Evolutionary conservation across 2,888 invertebrate species (phyloP), one percentile per base, ranked within the genome.

Genomic region (Ametastegia equiseti): DNA sequence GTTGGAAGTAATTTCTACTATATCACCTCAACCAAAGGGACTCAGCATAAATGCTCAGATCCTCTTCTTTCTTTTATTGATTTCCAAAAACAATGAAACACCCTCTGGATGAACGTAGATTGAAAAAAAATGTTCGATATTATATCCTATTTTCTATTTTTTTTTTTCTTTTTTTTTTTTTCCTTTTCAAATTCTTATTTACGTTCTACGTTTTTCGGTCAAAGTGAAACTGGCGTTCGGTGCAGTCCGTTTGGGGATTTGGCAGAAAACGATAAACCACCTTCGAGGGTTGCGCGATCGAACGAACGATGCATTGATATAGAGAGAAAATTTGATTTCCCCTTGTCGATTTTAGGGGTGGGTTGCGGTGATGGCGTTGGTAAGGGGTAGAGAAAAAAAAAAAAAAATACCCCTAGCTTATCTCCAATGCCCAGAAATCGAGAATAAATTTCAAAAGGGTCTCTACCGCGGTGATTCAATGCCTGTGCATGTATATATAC

Each of bases 191-290:
- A n/a, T n/a, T n/a, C n/a, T n/a, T n/a, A n/a, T n/a, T n/a, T n/a
- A n/a, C n/a, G n/a, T n/a, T n/a, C n/a, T n/a, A n/a, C n/a, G n/a
- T n/a, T n/a, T n/a, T n/a, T n/a, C n/a, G n/a, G n/a, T n/a, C n/a
- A 47, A 69, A 39, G 23, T 63, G 19, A 45, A 78, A 50, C 50
- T 13, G 9, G 9, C 77, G 57, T 60, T 71, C 81, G 75, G 75
- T 80, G 81, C 69, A 81, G 82, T 81, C 69, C 83, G 80, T 77
- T 69, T 80, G 45, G 78, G 19, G 71, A 6, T 27, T 27, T 71
- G 5, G 27, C 7, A 45, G 33, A 7, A 30, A 78, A 82, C 82
- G 83, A 54, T 82, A 86, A 88, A 89, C 87, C n/a, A n/a, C n/a
- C 87, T 87, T 86, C 85, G 86, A 86, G 71, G 71, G 71, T 45